phyloP scores from a whole-genome alignment of 2,113 vertebrate species.

The Benitochromis conjunctus region DNA sequence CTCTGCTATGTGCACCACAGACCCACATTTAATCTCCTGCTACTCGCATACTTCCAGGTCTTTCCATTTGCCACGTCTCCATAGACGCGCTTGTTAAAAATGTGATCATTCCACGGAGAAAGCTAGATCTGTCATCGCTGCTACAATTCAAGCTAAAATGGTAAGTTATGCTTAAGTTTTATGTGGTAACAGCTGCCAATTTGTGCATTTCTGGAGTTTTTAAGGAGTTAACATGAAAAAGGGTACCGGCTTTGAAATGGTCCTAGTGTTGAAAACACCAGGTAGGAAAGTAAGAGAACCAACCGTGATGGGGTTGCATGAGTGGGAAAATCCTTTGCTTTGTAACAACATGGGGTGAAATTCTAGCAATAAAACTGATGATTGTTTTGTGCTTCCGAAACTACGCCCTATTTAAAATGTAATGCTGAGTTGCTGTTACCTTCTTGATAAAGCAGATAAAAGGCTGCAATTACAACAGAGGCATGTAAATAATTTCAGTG shows the following conservation, averaged over 20 bases:
- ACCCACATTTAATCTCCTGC: conserved; percentile 62
- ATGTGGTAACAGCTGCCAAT: neutral
- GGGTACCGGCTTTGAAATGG: neutral
- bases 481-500: neutral
- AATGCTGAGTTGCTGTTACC: neutral
- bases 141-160: neutral
- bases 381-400: neutral
- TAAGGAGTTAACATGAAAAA: neutral
- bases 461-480: neutral
- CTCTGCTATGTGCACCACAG: conserved; percentile 58
- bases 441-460: neutral
- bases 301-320: neutral
- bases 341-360: neutral
- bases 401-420: neutral
- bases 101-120: conserved; percentile 1
- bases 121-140: neutral
- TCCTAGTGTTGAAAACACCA: neutral
- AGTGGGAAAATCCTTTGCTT: neutral
- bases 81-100: conserved; percentile 23
- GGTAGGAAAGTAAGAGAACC: neutral
- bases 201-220: neutral
- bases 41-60: conserved; percentile 58
- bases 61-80: conserved; percentile 58
- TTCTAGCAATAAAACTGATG: neutral
- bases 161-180: conserved; percentile 22